Conservation (phyloP, 2,113 vertebrate species). For the Tragelaphus strepsiceros region DNA sequence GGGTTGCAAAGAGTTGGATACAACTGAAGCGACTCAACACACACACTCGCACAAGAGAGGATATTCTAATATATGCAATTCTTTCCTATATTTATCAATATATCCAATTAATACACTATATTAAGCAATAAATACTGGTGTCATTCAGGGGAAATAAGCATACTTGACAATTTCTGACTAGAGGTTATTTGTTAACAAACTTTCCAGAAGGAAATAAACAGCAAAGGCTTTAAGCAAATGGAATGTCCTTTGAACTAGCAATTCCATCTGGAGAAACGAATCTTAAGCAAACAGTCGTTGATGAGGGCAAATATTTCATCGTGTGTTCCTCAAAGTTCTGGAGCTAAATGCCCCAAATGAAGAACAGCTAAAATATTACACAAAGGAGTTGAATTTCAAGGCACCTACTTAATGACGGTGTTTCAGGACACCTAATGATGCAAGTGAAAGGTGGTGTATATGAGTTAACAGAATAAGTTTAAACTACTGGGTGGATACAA, state of each 20-base stretch:
- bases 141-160: not conserved
- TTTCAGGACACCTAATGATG: not conserved
- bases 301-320: not conserved
- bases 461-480: not conserved
- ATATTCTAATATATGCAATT: not conserved
- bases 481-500: not conserved
- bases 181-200: not conserved
- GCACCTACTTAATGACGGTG: not conserved
- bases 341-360: not conserved
- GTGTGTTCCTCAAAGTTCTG: not conserved
- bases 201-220: not conserved
- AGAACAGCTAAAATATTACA: not conserved
- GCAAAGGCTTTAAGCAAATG: not conserved
- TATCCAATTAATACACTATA: not conserved
- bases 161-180: not conserved
- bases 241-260: not conserved
- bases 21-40: not conserved
- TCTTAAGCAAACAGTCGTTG: not conserved
- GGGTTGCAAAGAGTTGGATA: not conserved
- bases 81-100: not conserved
- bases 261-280: not conserved
- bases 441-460: too few species aligned
- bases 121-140: too few species aligned
- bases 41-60: rapidly evolving
- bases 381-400: not conserved